A percentile compares a stretch with the other conserved stretches of the same genome.
Evolutionary conservation across 2,113 vertebrate genomes (phyloP).

Genomic region (Paedocypris sp.): DNA sequence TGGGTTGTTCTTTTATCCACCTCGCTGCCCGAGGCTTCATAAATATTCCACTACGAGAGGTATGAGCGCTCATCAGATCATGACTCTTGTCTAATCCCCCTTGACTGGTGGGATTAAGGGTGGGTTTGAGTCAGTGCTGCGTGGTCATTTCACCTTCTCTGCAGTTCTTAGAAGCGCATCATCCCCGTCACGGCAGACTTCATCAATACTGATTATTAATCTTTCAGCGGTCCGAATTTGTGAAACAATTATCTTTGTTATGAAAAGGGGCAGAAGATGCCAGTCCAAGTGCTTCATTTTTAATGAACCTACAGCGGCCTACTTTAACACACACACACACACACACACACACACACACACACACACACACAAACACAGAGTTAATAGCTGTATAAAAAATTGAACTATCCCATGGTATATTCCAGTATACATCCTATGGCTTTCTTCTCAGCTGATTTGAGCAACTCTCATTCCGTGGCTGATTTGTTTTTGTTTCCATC

Average conservation of each 20-base stretch:
- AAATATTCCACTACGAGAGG: conserved; percentile 2
- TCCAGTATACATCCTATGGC: background rate
- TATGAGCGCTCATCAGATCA: conserved; percentile 17
- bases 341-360: no score
- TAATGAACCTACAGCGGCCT: no score
- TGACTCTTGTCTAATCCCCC: background rate
- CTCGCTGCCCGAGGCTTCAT: background rate
- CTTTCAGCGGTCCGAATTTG: no score
- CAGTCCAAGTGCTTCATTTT: no score
- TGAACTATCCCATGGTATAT: background rate
- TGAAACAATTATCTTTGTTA: no score
- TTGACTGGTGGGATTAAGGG: conserved; percentile 1
- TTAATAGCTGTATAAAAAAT: no score
- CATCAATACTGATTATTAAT: no score
- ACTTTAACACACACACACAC: no score
- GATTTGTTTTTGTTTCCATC: background rate
- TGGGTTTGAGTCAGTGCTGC: background rate
- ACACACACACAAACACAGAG: no score
- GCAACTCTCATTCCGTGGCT: background rate
- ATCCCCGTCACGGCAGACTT: background rate
- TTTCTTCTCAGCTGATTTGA: background rate
- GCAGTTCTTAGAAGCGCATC: background rate
- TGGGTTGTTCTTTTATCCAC: conserved; percentile 3
- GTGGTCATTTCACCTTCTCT: background rate
- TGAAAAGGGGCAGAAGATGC: no score